phyloP scores from a whole-genome alignment of 2,113 vertebrate species.

The Myotis yumanensis region DNA sequence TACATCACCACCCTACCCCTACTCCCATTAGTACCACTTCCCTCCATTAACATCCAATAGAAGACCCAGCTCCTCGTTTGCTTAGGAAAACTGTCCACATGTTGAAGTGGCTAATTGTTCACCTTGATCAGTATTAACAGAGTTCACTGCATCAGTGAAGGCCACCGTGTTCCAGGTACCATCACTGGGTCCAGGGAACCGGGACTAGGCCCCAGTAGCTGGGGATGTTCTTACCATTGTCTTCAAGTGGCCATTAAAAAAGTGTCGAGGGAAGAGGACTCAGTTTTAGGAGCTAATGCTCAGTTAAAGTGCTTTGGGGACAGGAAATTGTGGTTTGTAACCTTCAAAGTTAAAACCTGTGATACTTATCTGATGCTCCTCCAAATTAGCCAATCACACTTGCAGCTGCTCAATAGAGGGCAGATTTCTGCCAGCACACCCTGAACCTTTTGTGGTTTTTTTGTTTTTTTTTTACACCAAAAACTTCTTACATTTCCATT shows the following conservation, averaged over 20 bases:
- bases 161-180: constrained; percentile 64
- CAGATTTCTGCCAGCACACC: constrained; percentile 76
- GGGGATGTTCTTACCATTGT: background rate
- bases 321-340: constrained; percentile 92
- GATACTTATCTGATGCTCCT: constrained; percentile 83
- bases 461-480: constrained; percentile 72
- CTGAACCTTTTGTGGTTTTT: constrained; percentile 78
- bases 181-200: constrained; percentile 43
- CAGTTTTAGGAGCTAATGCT: background rate
- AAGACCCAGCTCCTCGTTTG: background rate
- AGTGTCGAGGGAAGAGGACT: background rate
- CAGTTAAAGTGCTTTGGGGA: constrained; percentile 81
- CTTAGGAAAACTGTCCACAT: constrained; percentile 51
- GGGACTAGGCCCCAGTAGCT: background rate
- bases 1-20: accelerated
- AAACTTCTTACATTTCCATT: constrained; percentile 80
- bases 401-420: constrained; percentile 67
- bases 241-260: constrained; percentile 67
- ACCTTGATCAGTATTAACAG: constrained; percentile 81
- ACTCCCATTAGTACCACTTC: background rate
- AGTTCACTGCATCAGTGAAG: constrained; percentile 73
- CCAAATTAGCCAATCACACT: constrained; percentile 82
- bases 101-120: constrained; percentile 82
- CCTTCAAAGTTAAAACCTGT: constrained; percentile 84
- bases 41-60: background rate